Evolutionary conservation across 1,140 invertebrate species (phyloP).

Genomic region (Latrodectus geometricus): DNA sequence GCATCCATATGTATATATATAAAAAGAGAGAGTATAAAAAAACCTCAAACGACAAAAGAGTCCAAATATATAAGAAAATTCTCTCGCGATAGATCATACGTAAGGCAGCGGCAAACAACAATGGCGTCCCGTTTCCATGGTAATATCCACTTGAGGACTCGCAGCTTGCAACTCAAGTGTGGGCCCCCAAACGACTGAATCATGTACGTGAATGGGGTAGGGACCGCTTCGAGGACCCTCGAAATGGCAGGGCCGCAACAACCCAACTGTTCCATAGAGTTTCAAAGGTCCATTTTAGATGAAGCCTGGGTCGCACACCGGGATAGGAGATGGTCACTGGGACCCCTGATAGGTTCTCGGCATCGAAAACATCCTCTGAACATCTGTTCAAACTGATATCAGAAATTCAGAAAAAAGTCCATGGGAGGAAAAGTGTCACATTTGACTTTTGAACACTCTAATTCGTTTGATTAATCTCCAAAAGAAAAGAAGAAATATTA

Average conservation of each 20-base stretch:
- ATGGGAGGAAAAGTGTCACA: no score
- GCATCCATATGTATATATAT: slow-evolving; percentile 29
- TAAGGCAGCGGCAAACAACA: slow-evolving; percentile 60
- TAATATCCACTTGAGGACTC: slow-evolving; percentile 59
- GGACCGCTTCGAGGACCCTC: slow-evolving; percentile 52
- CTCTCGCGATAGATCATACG: slow-evolving; percentile 56
- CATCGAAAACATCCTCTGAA: slow-evolving; percentile 54
- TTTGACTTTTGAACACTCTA: no score
- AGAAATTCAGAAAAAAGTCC: no score
- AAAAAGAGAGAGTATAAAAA: slow-evolving; percentile 35
- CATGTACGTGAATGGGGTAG: slow-evolving; percentile 61
- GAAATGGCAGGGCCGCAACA: slow-evolving; percentile 40
- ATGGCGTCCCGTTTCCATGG: slow-evolving; percentile 58
- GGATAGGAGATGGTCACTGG: slow-evolving; percentile 50
- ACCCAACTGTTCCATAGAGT: slow-evolving; percentile 52
- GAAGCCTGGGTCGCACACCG: slow-evolving; percentile 5
- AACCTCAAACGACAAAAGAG: slow-evolving; percentile 30
- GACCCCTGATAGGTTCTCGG: slow-evolving; percentile 39
- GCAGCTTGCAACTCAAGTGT: slow-evolving; percentile 55
- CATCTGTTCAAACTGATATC: slow-evolving; percentile 36
- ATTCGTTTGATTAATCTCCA: no score
- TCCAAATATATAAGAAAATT: slow-evolving; percentile 58
- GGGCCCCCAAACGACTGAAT: slow-evolving; percentile 59
- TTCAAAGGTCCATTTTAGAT: slow-evolving; percentile 50
- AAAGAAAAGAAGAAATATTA: no score